Evolutionary conservation across 2,797 vertebrate genomes (phyloP).

Genomic region (Spatula clypeata): DNA sequence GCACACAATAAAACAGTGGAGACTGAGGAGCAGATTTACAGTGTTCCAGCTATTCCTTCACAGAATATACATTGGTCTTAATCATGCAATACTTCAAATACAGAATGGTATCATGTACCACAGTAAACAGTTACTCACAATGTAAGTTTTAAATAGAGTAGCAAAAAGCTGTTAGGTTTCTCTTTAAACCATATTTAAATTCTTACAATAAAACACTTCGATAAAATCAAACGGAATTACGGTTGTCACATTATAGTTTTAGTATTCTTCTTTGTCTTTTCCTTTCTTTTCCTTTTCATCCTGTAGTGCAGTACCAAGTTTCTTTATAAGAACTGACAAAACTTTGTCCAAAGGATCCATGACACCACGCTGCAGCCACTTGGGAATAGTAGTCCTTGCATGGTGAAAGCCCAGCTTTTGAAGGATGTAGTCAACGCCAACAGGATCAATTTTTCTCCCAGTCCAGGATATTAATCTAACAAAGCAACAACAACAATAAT

Average conservation of each 20-base stretch:
- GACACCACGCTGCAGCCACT: slow-evolving; percentile 98
- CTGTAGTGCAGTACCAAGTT: slow-evolving; percentile 95
- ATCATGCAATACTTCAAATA: slow-evolving; percentile 88
- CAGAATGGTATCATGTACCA: slow-evolving; percentile 84
- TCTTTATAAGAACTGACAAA: slow-evolving; percentile 96
- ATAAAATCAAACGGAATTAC: slow-evolving; percentile 74
- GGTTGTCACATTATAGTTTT: slow-evolving; percentile 69
- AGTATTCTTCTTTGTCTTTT: slow-evolving; percentile 96
- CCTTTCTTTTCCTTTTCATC: slow-evolving; percentile 97
- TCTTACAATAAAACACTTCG: slow-evolving; percentile 78
- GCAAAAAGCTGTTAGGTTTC: slow-evolving; percentile 80
- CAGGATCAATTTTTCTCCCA: slow-evolving; percentile 97
- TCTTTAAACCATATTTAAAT: slow-evolving; percentile 80
- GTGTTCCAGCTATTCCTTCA: slow-evolving; percentile 85
- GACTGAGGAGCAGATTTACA: slow-evolving; percentile 85
- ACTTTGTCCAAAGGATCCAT: slow-evolving; percentile 99
- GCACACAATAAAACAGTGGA: slow-evolving; percentile 89
- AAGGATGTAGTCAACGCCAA: slow-evolving; percentile 98
- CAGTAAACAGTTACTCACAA: slow-evolving; percentile 88
- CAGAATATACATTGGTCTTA: slow-evolving; percentile 87
- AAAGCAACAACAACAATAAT: background rate
- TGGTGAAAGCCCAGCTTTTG: slow-evolving; percentile 99
- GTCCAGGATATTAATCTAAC: slow-evolving; percentile 98
- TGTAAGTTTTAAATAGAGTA: slow-evolving; percentile 81
- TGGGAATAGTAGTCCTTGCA: slow-evolving; percentile 98